phyloP scores from a whole-genome alignment of 1,140 invertebrate genomes.

The Aphelenchoides avenae region DNA sequence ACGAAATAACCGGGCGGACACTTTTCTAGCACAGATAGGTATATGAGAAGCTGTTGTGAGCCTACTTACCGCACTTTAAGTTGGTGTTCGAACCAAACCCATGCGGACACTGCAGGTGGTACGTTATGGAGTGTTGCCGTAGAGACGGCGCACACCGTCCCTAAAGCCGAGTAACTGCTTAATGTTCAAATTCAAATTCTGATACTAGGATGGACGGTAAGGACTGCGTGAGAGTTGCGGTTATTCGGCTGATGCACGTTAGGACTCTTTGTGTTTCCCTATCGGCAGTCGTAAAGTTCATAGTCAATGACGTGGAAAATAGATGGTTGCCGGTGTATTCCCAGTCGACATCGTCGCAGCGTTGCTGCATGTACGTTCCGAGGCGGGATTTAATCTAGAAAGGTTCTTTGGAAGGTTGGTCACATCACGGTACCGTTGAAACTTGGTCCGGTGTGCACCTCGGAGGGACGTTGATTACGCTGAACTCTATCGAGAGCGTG shows the following conservation, averaged over 20 bases:
- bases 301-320: too few relatives aligned
- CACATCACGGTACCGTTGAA: too few relatives aligned
- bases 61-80: conserved; percentile 20
- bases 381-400: conserved; percentile 13
- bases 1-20: conserved; percentile 23
- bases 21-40: conserved; percentile 16
- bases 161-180: too few relatives aligned
- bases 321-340: conserved; percentile 2
- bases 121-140: too few relatives aligned
- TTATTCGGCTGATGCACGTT: conserved; percentile 16
- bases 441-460: too few relatives aligned
- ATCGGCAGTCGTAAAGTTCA: conserved; percentile 21
- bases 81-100: conserved; percentile 26
- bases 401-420: neutral
- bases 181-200: too few relatives aligned
- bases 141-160: too few relatives aligned
- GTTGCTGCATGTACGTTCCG: conserved; percentile 10
- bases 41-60: conserved; percentile 10
- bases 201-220: too few relatives aligned
- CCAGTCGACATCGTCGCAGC: conserved; percentile 16
- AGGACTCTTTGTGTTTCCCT: conserved; percentile 10
- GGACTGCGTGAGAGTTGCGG: too few relatives aligned
- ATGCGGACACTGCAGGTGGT: conserved; percentile 17
- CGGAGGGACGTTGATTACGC: too few relatives aligned
- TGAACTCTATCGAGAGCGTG: conserved; percentile 15